Evolutionary conservation across 2,888 invertebrate genomes (phyloP), one percentile per base, ranked within the genome.

Genomic region (Leptinotarsa tumamoca): DNA sequence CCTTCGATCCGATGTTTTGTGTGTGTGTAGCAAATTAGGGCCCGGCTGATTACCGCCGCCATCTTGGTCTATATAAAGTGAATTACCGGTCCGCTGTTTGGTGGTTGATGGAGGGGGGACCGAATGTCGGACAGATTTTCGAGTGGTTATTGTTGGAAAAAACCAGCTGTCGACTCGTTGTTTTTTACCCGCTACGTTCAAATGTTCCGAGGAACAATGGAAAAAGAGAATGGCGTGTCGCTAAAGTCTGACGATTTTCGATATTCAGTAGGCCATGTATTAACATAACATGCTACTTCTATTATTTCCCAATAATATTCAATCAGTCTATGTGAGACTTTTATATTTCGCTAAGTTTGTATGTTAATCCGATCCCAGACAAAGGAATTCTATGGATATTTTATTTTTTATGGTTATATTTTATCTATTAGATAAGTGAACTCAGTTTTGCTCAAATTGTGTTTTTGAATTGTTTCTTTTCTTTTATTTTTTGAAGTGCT

Each of bases 71-170:
- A 75, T 69, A 75, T 75, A 75, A 75, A 75, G 66, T 72, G 72
- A 75, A 75, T 75, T 75, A 75, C 75, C 72, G 71, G 72, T 68
- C 51, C 56, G 63, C 27, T 61, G 5, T 56, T 61, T 51, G 72
- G 71, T 58, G 49, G 58, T 71, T 61, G 71, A 58, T 72, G 49
- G 50, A 43, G 66, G 66, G 43, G 21, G 67, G 67, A 33, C 80
- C 69, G 54, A 54, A 54, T 23, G 81, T 81, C 80, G 82, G 82
- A 81, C 85, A 83, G 82, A 83, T 82, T 83, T 80, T 84, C 83
- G 76, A 85, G 84, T 83, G 82, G 78, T 79, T 80, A 84, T 84
- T 85, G 84, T 85, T 71, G 75, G 73, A 72, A 75, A 43, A 79
- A 80, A 82, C 81, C 83, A 82, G 83, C 82, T 83, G 82, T 76